Percentiles rank a stretch among this genome's conserved stretches.
Evolutionary conservation across 2,888 invertebrate genomes (phyloP).

Genomic region (Antitype chi): DNA sequence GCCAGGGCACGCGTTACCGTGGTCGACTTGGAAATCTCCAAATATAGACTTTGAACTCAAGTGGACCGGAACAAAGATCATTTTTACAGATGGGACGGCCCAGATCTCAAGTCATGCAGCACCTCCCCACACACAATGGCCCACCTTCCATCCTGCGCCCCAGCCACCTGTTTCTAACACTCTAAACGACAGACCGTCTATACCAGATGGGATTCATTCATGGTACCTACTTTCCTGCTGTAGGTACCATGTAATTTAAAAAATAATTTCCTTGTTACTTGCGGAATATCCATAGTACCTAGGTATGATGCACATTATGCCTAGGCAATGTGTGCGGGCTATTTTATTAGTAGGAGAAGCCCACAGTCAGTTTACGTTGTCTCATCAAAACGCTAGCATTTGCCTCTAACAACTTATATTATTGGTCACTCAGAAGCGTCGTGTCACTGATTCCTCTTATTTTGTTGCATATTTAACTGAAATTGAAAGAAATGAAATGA

Average conservation of each 20-base stretch:
- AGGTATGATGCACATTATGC: slow-evolving; percentile 20
- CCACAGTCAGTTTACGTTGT: not conserved
- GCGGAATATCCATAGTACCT: slow-evolving; percentile 8
- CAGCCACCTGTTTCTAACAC: too few relatives aligned
- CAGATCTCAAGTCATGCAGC: too few relatives aligned
- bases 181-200: not conserved
- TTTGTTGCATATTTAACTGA: not conserved
- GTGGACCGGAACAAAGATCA: too few relatives aligned
- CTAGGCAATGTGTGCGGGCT: slow-evolving; percentile 29
- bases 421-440: not conserved
- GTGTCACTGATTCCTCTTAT: not conserved
- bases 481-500: too few relatives aligned
- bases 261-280: not conserved
- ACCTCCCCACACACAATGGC: too few relatives aligned
- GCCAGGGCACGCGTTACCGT: too few relatives aligned
- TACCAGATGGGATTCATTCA: not conserved
- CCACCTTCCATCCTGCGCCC: too few relatives aligned
- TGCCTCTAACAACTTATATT: not conserved
- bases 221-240: not conserved
- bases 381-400: not conserved
- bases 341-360: slow-evolving; percentile 34
- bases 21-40: too few relatives aligned
- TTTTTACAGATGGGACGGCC: too few relatives aligned
- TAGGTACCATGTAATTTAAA: not conserved
- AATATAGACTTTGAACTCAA: too few relatives aligned